Evolutionary conservation across 2,113 vertebrate species (phyloP), one percentile per base, ranked within the genome.

Genomic region (Malurus melanocephalus): DNA sequence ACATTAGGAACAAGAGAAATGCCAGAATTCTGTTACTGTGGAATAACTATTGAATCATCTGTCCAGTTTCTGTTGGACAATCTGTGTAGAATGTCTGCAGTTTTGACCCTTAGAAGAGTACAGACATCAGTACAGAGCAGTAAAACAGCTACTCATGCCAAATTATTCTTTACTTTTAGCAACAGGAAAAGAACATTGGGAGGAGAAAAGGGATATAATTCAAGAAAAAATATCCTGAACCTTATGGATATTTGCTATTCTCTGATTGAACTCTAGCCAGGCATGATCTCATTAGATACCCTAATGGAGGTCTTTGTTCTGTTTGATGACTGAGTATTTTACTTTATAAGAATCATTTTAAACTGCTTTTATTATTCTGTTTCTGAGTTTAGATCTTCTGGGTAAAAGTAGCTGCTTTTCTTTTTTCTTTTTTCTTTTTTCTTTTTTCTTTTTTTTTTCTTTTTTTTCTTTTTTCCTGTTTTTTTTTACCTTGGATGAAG

Each of bases 271-370:
- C 72, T 82, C 20, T 72, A 62, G 67, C 81, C 85, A 95, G 67
- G 52, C 64, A 87, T 89, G 85, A 87, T 79, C 67, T 91, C 89
- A 90, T 93, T 85, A 82, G 55, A 27, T 85, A 35, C 23, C 19
- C 71, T 88, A 88, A 88, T 84, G 75, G 69, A 88, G 30, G 33
- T 69, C 85, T 95, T 87, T 92, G 46, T 87, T 95, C 71, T 69
- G 45, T 62, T 57, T 93, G 79, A 73, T 85, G 72, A 71, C 64
- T n/a, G 13, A 73, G 64, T 53, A 56, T 87, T 86, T 86, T 79
- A 53, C 43, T 73, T 60, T 35, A 66, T 55, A 66, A 74, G 35
- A 83, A 53, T 69, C 2, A 69, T 80, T 66, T 94, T 52, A 48
- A 85, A 42, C 21, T 74, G 52, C 17, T 82, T 90, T 87, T 85